These are phyloP conservation scores for Sebastes itinus DNA, from an alignment of 2,797 vertebrate genomes.

Conservation along the genomic window DNA sequence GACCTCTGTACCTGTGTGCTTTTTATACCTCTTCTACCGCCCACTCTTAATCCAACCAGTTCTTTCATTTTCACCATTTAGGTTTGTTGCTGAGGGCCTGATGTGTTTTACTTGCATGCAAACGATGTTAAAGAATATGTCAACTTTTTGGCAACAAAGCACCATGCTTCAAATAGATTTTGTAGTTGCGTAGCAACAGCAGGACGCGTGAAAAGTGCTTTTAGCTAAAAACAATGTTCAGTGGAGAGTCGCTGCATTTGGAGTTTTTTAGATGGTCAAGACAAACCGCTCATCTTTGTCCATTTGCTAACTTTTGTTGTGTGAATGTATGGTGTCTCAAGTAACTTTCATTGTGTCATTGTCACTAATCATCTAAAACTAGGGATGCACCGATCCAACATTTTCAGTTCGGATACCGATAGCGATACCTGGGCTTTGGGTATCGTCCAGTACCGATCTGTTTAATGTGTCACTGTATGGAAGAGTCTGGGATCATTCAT, in stretches of 20 bases:
- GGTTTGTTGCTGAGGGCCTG: not conserved
- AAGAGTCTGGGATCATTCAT: too few relatives aligned
- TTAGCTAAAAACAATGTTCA: constrained; percentile 10
- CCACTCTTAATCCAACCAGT: not conserved
- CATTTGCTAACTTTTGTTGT: not conserved
- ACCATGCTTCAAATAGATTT: constrained; percentile 40
- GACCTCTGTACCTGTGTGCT: not conserved
- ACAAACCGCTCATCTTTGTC: not conserved
- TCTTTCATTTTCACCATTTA: not conserved
- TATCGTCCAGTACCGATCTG: too few relatives aligned
- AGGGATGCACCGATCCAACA: too few relatives aligned
- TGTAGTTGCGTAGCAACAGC: constrained; percentile 56
- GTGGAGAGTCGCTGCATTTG: not conserved
- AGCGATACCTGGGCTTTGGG: too few relatives aligned
- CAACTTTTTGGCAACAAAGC: constrained; percentile 17
- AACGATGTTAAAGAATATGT: constrained; percentile 29
- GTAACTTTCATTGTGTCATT: not conserved
- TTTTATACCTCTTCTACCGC: not conserved
- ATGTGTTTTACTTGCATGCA: constrained; percentile 4
- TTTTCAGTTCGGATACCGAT: too few relatives aligned
- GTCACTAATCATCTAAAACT: not conserved
- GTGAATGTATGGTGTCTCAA: not conserved
- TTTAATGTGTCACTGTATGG: too few relatives aligned
- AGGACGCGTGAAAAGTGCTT: constrained; percentile 8
- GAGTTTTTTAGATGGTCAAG: not conserved